Base-by-base conservation (phyloP, 2,888 invertebrate species). In the Cryptocephalus primarius region DNA sequence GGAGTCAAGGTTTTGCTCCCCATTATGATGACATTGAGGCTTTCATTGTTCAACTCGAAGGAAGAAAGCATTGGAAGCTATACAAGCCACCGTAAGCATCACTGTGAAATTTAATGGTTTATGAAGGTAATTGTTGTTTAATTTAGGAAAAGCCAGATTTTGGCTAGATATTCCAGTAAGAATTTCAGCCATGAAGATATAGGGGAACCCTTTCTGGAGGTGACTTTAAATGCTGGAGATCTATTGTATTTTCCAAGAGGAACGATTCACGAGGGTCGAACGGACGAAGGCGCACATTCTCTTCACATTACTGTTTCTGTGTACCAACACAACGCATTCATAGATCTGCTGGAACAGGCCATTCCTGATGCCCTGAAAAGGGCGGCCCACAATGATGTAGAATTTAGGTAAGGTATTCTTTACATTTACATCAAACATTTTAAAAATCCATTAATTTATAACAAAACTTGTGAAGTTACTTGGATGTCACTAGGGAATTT, bases 1-100 rank as follows among this genome's bases (percentile, higher is more conserved):
- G 87, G 49, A 88, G 89, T 56, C 96, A 97, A 73, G 99, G 99
- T 0, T 99, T 99, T 73, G 97, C 97, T 1, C 97, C 97, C 0
- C 99, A 99, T 69, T 97, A 86, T 66, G 99, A 99, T 72, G 99
- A 99, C 63, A 97, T 99, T 54, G 99, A 99, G 72, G 97, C 96
- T 0, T 99, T 99, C 66, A 83, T 99, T 41, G 66, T 99, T 42
- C 99, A 99, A 74, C 72, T 95, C 1, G 97, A 99, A 71, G 99
- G 99, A 0, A 83, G 84, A 59, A 99, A 99, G 67, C 81, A 84
- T 53, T 99, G 97, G 97, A 82, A 82, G 56, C 72, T 97, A 9
- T 99, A 96, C 65, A 79, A 79, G 55, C 93, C 96, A 10, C 73
- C 76, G 64, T 75, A 67, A 61, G 58, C 48, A 22, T 43, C 13